Percentiles rank a stretch among this genome's conserved stretches.
Evolutionary conservation across 2,113 vertebrate genomes (phyloP).

Genomic region (Pavo muticus): DNA sequence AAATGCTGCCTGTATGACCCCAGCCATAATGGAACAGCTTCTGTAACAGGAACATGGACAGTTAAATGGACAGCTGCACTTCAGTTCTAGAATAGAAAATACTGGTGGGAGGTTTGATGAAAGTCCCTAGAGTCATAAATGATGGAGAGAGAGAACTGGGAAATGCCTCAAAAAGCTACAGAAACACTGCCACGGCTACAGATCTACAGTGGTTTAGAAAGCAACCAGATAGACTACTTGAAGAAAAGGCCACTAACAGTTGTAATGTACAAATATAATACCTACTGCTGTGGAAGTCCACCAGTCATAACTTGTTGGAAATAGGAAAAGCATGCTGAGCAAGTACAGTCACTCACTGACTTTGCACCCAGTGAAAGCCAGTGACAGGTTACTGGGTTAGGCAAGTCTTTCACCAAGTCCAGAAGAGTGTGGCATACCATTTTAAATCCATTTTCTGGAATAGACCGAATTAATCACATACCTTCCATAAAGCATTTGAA

Average conservation of each 20-base stretch:
- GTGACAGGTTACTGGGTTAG: background rate
- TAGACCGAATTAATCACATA: background rate
- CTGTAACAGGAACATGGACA: background rate
- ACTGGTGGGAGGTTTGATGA: background rate
- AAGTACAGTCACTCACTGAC: background rate
- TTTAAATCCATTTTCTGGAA: background rate
- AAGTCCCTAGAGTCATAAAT: background rate
- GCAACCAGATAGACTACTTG: background rate
- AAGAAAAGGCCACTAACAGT: background rate
- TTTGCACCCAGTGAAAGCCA: background rate
- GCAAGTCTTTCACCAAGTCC: background rate
- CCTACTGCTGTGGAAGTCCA: background rate
- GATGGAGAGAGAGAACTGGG: background rate
- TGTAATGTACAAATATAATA: background rate
- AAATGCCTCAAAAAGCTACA: background rate
- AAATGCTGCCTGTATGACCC: background rate
- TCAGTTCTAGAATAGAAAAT: background rate
- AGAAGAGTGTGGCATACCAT: accelerated
- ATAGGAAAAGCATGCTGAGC: background rate
- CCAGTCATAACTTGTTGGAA: background rate
- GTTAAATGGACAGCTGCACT: background rate
- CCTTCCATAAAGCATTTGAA: background rate
- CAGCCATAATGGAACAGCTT: background rate
- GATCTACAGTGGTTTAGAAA: background rate
- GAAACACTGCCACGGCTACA: background rate